phyloP scores from a whole-genome alignment of 2,113 vertebrate genomes.

The Nerophis ophidion region DNA sequence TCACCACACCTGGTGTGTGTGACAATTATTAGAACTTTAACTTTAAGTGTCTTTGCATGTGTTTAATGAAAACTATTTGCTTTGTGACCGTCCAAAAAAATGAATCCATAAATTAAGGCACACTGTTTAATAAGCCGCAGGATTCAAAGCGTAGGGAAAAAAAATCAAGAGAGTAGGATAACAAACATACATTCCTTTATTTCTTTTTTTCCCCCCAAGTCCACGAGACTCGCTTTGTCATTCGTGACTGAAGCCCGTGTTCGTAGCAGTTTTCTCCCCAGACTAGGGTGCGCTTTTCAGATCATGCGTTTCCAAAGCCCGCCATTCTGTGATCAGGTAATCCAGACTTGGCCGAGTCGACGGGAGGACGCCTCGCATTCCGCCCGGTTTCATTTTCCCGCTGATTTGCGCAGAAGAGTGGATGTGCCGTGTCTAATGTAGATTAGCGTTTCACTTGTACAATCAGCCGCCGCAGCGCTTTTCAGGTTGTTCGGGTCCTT shows the following conservation, averaged over 20 bases:
- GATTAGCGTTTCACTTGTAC: slow-evolving; percentile 65
- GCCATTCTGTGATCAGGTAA: slow-evolving; percentile 66
- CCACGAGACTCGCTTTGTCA: slow-evolving; percentile 2
- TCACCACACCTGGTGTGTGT: too few species aligned
- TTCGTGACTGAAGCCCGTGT: slow-evolving; percentile 26
- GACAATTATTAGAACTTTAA: too few species aligned
- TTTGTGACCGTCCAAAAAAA: too few species aligned
- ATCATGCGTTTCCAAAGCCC: slow-evolving; percentile 53
- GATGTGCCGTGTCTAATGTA: slow-evolving; percentile 65
- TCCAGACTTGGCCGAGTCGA: slow-evolving; percentile 55
- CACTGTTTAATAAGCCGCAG: too few species aligned
- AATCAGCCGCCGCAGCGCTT: slow-evolving; percentile 60
- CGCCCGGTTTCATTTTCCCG: slow-evolving; percentile 53
- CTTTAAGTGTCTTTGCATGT: too few species aligned
- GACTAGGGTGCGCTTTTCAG: slow-evolving; percentile 53
- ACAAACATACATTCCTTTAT: too few species aligned
- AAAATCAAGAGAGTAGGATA: too few species aligned
- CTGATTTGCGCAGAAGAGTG: slow-evolving; percentile 61
- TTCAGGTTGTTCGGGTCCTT: slow-evolving; percentile 7
- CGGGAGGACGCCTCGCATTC: slow-evolving; percentile 41
- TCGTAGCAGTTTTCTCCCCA: slow-evolving; percentile 45
- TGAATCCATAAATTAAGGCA: too few species aligned
- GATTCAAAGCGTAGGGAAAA: too few species aligned
- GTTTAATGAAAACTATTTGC: too few species aligned
- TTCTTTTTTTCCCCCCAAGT: too few species aligned